phyloP scores from a whole-genome alignment of 2,113 vertebrate species.

The Ivindomyrus marchei region DNA sequence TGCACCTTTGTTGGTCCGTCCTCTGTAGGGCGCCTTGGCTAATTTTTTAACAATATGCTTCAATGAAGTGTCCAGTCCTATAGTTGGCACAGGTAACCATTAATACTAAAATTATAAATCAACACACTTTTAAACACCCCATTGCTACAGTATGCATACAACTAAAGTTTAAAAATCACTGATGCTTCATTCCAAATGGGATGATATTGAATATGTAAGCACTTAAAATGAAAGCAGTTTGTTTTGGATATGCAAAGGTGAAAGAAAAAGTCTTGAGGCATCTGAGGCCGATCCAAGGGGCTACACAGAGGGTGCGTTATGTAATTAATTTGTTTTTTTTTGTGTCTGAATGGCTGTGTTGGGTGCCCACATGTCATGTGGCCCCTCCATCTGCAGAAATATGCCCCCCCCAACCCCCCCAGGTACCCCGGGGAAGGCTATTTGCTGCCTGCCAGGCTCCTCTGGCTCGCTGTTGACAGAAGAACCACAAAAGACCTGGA shows the following conservation, averaged over 20 bases:
- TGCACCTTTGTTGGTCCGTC: slow-evolving; percentile 10
- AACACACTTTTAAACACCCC: neutral
- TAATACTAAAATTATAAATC: neutral
- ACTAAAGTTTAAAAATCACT: neutral
- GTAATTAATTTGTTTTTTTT: neutral
- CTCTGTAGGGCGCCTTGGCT: slow-evolving; percentile 16
- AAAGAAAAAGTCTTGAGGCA: neutral
- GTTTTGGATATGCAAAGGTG: neutral
- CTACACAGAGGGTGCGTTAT: neutral
- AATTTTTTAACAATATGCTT: neutral
- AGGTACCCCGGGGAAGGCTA: neutral
- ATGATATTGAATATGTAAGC: neutral
- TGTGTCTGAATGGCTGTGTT: neutral
- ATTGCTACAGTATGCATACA: neutral
- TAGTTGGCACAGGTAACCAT: neutral
- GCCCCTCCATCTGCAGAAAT: neutral
- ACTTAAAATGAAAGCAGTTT: neutral
- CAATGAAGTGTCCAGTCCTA: neutral
- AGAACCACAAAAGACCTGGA: neutral
- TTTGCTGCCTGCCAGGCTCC: neutral
- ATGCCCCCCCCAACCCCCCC: neutral
- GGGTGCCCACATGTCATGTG: neutral
- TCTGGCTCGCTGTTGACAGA: neutral
- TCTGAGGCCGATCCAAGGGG: neutral
- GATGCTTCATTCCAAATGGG: neutral